Base-by-base conservation (phyloP, 2,888 invertebrate genomes). In the Euzetes globulus region DNA sequence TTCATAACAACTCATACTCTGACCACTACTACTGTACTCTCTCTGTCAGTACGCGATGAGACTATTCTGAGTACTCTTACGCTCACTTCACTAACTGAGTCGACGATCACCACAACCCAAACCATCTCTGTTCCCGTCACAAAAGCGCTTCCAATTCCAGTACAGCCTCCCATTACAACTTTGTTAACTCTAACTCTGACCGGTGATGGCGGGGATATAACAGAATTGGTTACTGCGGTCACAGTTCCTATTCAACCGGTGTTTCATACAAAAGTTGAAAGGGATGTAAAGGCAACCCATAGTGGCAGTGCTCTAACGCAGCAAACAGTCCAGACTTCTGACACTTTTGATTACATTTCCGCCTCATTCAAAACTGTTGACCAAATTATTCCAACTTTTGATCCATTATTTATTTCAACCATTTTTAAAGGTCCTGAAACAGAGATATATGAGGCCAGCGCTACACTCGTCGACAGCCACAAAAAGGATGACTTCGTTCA, bases 161-260 rank as follows among this genome's bases (percentile, higher is more conserved):
- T 77, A 25, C 77, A 77, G 4, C 78, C 78, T 29, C 78, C 68
- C 68, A 76, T 50, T 29, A 79, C 79, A 63, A 79, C 79, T 1
- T 70, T 77, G 65, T 60, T 79, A 65, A 79, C 79, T 13, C 63
- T 79, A n/a, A 76, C 78, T 22, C 76, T 79, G 11, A 79, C 78
- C 11, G 79, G 78, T 17, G 78, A 79, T 60, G 74, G 77, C 55
- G 79, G 79, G 29, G 77, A 79, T 72, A 45, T 79, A 17, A 79
- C 78, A 33, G 78, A 79, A 52, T 78, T 79, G 11, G 78, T 79
- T 19, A 79, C 79, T 37, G 78, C 77, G n/a, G 77, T 79, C 11
- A 78, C 79, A 22, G 77, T 79, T 60, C 78, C 78, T 15, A 71
- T 78, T 45, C 73, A 75, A 27, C 73, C 45, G 37, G 70, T 72